Percentiles rank a stretch among this genome's conserved stretches.
Evolutionary conservation across 2,113 vertebrate genomes (phyloP).

Genomic region (Spizaetus ornatus): DNA sequence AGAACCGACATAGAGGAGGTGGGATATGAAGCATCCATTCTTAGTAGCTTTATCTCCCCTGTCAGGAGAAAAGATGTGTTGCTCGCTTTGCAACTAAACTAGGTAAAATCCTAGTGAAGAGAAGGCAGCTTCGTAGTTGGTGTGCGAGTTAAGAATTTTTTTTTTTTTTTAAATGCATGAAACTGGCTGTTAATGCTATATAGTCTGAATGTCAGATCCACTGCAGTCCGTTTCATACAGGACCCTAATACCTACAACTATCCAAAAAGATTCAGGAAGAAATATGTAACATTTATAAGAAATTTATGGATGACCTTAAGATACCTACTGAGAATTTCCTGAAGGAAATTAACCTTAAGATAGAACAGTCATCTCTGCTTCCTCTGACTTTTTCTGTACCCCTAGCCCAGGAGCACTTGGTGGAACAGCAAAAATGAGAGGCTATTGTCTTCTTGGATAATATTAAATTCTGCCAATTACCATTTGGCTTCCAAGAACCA

Average conservation of each 20-base stretch:
- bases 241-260: background rate
- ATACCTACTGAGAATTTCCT: background rate
- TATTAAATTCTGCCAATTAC: background rate
- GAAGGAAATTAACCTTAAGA: background rate
- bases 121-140: background rate
- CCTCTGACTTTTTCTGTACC: background rate
- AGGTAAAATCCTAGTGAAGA: background rate
- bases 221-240: background rate
- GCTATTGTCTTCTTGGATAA: background rate
- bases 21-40: background rate
- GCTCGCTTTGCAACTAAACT: background rate
- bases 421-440: background rate
- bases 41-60: background rate
- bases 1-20: background rate
- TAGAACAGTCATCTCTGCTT: background rate
- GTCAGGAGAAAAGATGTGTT: background rate
- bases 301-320: background rate
- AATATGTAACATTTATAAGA: background rate
- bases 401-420: background rate
- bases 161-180: background rate
- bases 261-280: background rate
- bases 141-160: background rate
- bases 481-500: background rate
- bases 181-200: background rate
- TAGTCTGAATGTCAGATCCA: background rate